Percentiles rank a stretch among this genome's conserved stretches.
Conservation (phyloP, 2,113 vertebrate species). For the Heterochromis multidens region DNA sequence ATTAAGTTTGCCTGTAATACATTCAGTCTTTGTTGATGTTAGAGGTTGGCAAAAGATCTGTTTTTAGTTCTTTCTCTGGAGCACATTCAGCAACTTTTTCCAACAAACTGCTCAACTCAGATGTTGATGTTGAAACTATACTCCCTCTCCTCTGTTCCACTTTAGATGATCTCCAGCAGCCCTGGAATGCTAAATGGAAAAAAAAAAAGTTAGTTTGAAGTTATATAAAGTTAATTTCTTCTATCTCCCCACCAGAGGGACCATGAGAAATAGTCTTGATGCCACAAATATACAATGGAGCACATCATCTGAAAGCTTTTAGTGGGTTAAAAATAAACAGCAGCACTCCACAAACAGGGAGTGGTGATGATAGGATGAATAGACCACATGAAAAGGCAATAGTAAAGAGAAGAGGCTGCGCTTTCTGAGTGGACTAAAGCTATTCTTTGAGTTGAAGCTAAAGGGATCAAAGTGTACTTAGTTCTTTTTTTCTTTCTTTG, state of each 20-base stretch:
- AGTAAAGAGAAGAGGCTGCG: background rate
- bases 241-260: slow-evolving; percentile 56
- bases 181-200: slow-evolving; percentile 49
- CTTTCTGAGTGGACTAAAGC: background rate
- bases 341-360: slow-evolving; percentile 37
- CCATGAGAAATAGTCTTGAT: slow-evolving; percentile 14
- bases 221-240: slow-evolving; percentile 48
- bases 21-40: background rate
- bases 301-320: slow-evolving; percentile 70
- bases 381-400: background rate
- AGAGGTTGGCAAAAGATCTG: slow-evolving; percentile 28
- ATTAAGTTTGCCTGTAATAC: background rate
- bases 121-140: slow-evolving; percentile 54
- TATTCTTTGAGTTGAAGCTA: slow-evolving; percentile 1
- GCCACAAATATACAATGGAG: slow-evolving; percentile 35
- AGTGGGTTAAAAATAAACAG: slow-evolving; percentile 71
- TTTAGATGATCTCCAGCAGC: slow-evolving; percentile 20
- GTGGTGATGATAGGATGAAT: slow-evolving; percentile 51
- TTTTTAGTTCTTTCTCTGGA: slow-evolving; percentile 29
- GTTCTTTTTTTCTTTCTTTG: background rate
- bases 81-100: slow-evolving; percentile 33
- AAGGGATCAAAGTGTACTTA: background rate
- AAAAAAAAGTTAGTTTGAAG: slow-evolving; percentile 34
- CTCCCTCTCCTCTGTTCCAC: slow-evolving; percentile 32
- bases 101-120: slow-evolving; percentile 2